Evolutionary conservation across 1,140 invertebrate genomes (phyloP).

Genomic region (Saccostrea echinata): DNA sequence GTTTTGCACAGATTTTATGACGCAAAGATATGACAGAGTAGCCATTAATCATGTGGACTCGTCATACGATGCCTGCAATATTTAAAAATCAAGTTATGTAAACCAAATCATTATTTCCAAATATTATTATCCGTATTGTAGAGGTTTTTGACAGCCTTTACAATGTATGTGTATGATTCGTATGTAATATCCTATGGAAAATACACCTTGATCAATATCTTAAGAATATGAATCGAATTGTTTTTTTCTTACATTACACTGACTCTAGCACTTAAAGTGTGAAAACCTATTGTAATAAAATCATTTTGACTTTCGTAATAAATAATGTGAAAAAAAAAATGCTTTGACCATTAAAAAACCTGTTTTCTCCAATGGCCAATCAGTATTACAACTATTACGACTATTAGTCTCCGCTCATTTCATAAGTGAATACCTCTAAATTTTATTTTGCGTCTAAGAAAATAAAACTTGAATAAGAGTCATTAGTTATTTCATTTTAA

Average conservation of each 20-base stretch:
- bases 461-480: slow-evolving; percentile 13
- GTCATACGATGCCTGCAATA: slow-evolving; percentile 3
- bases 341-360: neutral
- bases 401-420: neutral
- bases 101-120: neutral
- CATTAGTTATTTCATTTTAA: slow-evolving; percentile 10
- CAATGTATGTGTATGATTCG: too few relatives aligned
- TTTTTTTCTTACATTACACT: too few relatives aligned
- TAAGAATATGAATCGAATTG: too few relatives aligned
- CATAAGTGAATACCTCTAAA: neutral
- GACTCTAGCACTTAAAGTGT: too few relatives aligned
- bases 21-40: slow-evolving; percentile 1
- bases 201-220: too few relatives aligned
- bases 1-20: slow-evolving; percentile 24
- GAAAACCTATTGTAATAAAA: too few relatives aligned
- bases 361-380: neutral
- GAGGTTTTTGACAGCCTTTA: neutral
- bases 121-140: neutral
- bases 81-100: slow-evolving; percentile 15
- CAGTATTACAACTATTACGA: neutral
- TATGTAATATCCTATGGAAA: too few relatives aligned
- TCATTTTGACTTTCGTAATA: too few relatives aligned
- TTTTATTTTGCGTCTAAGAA: neutral
- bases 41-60: neutral
- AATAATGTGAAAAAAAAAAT: neutral